Evolutionary conservation across 2,113 vertebrate species (phyloP).

Genomic region (Cryptotis parvus): DNA sequence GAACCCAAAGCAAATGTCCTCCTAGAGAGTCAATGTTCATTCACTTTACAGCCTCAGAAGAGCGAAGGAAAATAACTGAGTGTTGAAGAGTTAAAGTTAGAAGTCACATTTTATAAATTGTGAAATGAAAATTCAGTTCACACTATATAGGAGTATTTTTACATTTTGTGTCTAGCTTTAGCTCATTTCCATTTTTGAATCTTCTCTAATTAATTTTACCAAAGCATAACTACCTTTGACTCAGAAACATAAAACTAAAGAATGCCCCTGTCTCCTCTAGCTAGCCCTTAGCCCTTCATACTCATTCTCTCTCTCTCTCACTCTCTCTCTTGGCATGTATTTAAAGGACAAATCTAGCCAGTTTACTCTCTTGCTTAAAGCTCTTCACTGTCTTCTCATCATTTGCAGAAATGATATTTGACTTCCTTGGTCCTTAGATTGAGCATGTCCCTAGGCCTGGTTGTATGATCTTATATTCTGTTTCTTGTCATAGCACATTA

Average conservation of each 20-base stretch:
- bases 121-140: constrained; percentile 5
- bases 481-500: neutral
- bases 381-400: neutral
- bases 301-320: neutral
- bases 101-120: neutral
- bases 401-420: neutral
- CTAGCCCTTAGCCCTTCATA: neutral
- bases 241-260: constrained; percentile 46
- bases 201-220: constrained; percentile 48
- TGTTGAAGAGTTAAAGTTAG: constrained; percentile 14
- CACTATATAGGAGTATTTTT: constrained; percentile 1
- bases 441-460: neutral
- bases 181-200: constrained; percentile 24
- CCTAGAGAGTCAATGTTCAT: neutral
- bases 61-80: neutral
- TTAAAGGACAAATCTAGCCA: constrained; percentile 14
- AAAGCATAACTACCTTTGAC: constrained; percentile 50
- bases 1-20: constrained; percentile 20
- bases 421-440: neutral
- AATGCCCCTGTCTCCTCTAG: neutral
- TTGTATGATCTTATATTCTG: neutral
- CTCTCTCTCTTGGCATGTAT: neutral
- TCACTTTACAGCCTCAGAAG: neutral
- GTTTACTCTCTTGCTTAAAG: neutral
- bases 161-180: constrained; percentile 40